Evolutionary conservation across 2,888 invertebrate species (phyloP).

Genomic region (Leucozona laternaria): DNA sequence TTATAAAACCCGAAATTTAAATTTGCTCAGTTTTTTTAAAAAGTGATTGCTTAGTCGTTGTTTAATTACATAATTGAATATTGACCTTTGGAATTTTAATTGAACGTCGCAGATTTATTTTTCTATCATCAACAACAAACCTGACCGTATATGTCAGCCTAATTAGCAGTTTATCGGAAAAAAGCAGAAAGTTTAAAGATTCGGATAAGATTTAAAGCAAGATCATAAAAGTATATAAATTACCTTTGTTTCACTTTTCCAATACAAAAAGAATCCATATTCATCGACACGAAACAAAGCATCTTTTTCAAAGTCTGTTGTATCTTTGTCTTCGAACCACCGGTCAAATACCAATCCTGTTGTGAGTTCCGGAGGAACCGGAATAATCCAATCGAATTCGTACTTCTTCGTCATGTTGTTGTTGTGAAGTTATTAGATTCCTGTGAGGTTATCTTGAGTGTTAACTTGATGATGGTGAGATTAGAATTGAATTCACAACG

Average conservation of each 20-base stretch:
- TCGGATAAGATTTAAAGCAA: neutral
- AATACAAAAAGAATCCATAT: slow-evolving; percentile 98
- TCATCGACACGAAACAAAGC: slow-evolving; percentile 97
- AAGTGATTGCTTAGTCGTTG: no score
- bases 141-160: no score
- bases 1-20: no score
- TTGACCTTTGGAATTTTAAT: no score
- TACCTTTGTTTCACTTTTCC: slow-evolving; percentile 98
- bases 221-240: neutral
- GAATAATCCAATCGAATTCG: slow-evolving; percentile 99
- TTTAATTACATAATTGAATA: no score
- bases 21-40: no score
- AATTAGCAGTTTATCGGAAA: no score
- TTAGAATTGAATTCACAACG: slow-evolving; percentile 49
- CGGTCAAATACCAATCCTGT: slow-evolving; percentile 96
- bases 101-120: no score
- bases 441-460: slow-evolving; percentile 50
- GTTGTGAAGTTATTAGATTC: slow-evolving; percentile 14
- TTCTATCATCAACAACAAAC: no score
- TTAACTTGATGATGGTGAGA: slow-evolving; percentile 49
- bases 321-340: slow-evolving; percentile 99
- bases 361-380: slow-evolving; percentile 92
- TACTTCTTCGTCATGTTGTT: slow-evolving; percentile 98
- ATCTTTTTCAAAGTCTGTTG: slow-evolving; percentile 93
- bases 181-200: neutral